Evolutionary conservation across 2,113 vertebrate genomes (phyloP).

Genomic region (Lucifuga dentata): DNA sequence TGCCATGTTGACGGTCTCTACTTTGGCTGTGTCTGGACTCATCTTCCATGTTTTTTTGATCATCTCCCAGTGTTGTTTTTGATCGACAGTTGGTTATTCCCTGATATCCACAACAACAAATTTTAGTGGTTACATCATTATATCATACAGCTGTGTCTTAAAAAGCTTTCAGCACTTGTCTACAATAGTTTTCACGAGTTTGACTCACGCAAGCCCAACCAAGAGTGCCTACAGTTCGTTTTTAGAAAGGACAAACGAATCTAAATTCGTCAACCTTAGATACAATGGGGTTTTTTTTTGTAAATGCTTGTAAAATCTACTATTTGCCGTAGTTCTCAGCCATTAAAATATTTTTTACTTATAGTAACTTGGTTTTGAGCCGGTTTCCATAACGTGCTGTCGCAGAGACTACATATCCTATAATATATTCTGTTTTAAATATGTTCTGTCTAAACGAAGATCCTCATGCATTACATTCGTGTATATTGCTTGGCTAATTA

Average conservation of each 20-base stretch:
- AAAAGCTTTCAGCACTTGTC: not conserved
- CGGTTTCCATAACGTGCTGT: too few species aligned
- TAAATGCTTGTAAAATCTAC: too few species aligned
- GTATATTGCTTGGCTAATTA: constrained; percentile 4
- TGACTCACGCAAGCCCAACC: constrained; percentile 14
- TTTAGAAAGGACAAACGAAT: not conserved
- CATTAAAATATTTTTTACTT: too few species aligned
- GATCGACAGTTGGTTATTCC: constrained; percentile 16
- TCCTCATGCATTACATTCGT: not conserved
- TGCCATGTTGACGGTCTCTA: constrained; percentile 5
- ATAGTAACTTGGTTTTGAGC: too few species aligned
- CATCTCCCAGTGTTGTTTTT: constrained; percentile 74
- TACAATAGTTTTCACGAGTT: constrained; percentile 50
- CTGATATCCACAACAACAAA: constrained; percentile 11
- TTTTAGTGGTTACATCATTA: not conserved
- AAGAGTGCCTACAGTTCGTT: not conserved
- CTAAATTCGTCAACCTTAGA: not conserved
- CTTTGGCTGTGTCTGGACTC: constrained; percentile 44
- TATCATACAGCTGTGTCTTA: not conserved
- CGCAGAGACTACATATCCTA: too few species aligned
- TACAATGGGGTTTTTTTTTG: too few species aligned
- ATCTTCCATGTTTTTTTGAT: constrained; percentile 51
- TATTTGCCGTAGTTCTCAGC: too few species aligned
- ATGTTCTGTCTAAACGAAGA: too few species aligned
- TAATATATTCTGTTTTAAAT: too few species aligned